phyloP scores from a whole-genome alignment of 1,140 invertebrate genomes.

The Macrostomum lignano region DNA sequence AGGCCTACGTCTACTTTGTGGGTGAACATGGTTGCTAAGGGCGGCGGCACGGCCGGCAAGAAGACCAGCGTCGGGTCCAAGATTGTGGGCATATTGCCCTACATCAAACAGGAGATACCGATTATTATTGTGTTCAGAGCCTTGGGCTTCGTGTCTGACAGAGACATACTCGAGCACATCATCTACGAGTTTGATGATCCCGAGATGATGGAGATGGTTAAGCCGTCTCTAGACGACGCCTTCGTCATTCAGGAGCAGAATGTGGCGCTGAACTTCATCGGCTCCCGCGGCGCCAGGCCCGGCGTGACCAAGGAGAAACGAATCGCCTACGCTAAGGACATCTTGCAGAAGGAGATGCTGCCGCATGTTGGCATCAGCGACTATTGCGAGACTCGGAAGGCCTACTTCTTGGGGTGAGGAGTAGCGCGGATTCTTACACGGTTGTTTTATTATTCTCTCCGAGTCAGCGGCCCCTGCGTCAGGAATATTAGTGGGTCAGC shows the following conservation, averaged over 20 bases:
- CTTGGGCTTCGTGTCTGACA: slow-evolving; percentile 81
- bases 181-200: slow-evolving; percentile 95
- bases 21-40: too few species aligned
- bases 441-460: too few species aligned
- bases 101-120: slow-evolving; percentile 89
- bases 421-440: too few species aligned
- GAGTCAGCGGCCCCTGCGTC: too few species aligned
- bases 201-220: slow-evolving; percentile 99
- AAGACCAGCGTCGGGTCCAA: slow-evolving; percentile 92
- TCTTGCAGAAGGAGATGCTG: slow-evolving; percentile 95
- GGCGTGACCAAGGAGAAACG: slow-evolving; percentile 92
- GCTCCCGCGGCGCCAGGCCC: slow-evolving; percentile 66
- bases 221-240: slow-evolving; percentile 88
- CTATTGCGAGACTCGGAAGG: slow-evolving; percentile 96
- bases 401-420: too few species aligned
- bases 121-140: slow-evolving; percentile 92
- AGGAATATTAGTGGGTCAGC: too few species aligned
- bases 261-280: slow-evolving; percentile 90
- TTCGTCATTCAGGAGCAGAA: slow-evolving; percentile 97
- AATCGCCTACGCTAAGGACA: slow-evolving; percentile 93
- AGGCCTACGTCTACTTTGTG: slow-evolving; percentile 72
- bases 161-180: slow-evolving; percentile 91
- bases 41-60: slow-evolving; percentile 66
- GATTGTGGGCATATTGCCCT: slow-evolving; percentile 83
- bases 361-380: slow-evolving; percentile 92